phyloP scores from a whole-genome alignment of 1,140 invertebrate species.

The Copidosoma floridanum region DNA sequence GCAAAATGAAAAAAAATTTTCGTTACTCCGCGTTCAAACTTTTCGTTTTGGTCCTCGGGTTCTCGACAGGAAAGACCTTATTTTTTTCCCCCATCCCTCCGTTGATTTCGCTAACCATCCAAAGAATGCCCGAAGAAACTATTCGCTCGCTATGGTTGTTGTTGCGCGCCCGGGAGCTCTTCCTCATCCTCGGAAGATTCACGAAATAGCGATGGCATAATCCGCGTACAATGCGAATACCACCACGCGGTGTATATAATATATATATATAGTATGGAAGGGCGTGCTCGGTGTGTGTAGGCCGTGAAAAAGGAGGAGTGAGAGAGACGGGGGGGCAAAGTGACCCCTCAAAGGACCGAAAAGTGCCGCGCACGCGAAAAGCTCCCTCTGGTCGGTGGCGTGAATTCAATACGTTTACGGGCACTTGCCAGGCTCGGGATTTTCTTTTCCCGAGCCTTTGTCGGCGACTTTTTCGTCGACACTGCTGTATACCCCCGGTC shows the following conservation, averaged over 20 bases:
- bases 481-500: not conserved
- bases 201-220: not conserved
- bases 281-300: too few relatives aligned
- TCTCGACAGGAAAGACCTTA: too few relatives aligned
- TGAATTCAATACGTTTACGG: not conserved
- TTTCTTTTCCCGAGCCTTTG: not conserved
- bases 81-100: too few relatives aligned
- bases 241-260: too few relatives aligned
- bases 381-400: not conserved
- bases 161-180: not conserved
- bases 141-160: not conserved
- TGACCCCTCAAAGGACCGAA: not conserved
- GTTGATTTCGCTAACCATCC: constrained; percentile 16
- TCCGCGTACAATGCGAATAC: too few relatives aligned
- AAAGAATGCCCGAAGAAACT: constrained; percentile 26
- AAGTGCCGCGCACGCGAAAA: not conserved
- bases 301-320: too few relatives aligned
- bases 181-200: not conserved
- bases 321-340: not conserved
- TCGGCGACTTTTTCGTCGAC: not conserved
- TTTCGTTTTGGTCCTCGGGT: too few relatives aligned
- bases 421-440: too few relatives aligned
- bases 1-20: too few relatives aligned
- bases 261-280: too few relatives aligned
- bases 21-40: too few relatives aligned